A percentile compares a stretch with the other conserved stretches of the same genome.
Conservation (phyloP, 2,113 vertebrate genomes). For the Coptodon rendalli region DNA sequence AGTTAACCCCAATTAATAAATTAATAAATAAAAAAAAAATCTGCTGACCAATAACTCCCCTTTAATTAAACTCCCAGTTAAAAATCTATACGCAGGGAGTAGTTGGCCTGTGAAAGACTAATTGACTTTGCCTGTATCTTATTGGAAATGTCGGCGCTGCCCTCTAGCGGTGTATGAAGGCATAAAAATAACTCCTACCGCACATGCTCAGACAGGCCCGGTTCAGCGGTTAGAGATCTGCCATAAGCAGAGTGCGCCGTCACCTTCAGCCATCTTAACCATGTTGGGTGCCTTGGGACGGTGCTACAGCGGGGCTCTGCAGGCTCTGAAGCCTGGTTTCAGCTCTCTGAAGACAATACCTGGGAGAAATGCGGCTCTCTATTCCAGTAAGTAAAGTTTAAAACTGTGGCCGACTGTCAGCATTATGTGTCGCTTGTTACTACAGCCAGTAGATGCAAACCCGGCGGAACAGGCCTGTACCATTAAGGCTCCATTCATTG, state of each 20-base stretch:
- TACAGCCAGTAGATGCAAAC: background rate
- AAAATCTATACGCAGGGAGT: background rate
- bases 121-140: background rate
- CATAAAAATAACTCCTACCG: background rate
- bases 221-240: background rate
- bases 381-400: background rate
- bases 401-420: background rate
- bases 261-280: conserved; percentile 80
- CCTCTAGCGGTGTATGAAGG: background rate
- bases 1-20: background rate
- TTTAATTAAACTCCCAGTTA: background rate
- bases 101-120: background rate
- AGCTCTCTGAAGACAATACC: conserved; percentile 63
- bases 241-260: background rate
- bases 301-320: conserved; percentile 76
- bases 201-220: background rate
- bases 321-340: conserved; percentile 74
- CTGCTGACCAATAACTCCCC: background rate
- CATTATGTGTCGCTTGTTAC: background rate
- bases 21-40: background rate
- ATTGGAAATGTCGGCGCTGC: background rate
- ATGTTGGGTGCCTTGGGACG: conserved; percentile 88
- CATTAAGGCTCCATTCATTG: background rate
- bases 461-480: background rate
- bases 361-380: conserved; percentile 40